Percentiles rank a stretch among this genome's conserved stretches.
phyloP scores from a whole-genome alignment of 2,888 invertebrate species.

The Noctua janthe region DNA sequence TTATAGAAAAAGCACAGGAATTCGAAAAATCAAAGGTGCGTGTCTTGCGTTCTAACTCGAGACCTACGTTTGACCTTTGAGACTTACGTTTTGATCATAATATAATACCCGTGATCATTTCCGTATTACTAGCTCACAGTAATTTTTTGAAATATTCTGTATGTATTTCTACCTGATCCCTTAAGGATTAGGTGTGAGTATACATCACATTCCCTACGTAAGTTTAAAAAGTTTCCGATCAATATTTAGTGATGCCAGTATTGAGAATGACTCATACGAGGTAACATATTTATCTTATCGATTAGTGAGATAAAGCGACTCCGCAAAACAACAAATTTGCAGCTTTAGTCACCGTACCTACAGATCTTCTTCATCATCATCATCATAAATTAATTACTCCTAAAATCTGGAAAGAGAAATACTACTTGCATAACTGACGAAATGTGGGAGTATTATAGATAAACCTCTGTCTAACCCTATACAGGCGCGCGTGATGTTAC shows the following conservation, averaged over 20 bases:
- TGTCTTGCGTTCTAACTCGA: neutral
- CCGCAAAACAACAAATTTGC: slow-evolving; percentile 32
- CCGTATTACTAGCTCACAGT: neutral
- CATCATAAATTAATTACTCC: neutral
- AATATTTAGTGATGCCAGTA: slow-evolving; percentile 20
- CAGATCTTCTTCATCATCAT: neutral
- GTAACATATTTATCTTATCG: slow-evolving; percentile 46
- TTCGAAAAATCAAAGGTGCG: neutral
- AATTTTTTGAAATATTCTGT: neutral
- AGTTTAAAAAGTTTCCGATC: slow-evolving; percentile 10
- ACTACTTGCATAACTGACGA: neutral
- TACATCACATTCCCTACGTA: neutral
- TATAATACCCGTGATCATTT: too few species aligned
- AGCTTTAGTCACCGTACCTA: slow-evolving; percentile 8
- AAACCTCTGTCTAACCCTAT: neutral
- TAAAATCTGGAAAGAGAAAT: too few species aligned
- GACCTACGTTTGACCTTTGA: neutral
- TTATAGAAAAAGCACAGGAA: neutral
- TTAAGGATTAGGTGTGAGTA: neutral
- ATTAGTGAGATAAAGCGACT: slow-evolving; percentile 34
- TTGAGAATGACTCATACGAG: slow-evolving; percentile 13
- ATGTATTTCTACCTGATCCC: neutral
- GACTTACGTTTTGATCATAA: neutral
- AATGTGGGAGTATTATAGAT: neutral
- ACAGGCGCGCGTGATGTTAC: neutral